These are phyloP conservation scores for Buphagus erythrorhynchus DNA, from an alignment of 2,797 vertebrate genomes.

Conservation along the genomic window DNA sequence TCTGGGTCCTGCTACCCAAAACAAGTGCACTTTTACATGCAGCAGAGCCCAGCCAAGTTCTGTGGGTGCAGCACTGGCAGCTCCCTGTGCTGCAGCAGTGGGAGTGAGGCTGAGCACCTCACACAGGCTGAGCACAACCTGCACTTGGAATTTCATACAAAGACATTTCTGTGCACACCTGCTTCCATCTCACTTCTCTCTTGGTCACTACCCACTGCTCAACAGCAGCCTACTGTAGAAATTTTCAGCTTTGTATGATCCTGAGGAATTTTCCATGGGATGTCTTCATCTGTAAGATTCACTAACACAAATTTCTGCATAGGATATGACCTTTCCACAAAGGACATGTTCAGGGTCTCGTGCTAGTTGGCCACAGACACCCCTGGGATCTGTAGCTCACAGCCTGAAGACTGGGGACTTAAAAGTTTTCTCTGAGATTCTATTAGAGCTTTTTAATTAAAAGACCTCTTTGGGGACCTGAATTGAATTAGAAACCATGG, in stretches of 20 bases:
- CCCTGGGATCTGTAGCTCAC: background rate
- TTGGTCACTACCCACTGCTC: background rate
- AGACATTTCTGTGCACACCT: accelerated
- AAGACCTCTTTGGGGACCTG: constrained; percentile 45
- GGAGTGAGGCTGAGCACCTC: background rate
- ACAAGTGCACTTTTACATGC: accelerated
- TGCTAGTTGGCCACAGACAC: background rate
- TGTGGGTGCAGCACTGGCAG: background rate
- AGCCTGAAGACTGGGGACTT: background rate
- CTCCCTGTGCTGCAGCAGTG: accelerated
- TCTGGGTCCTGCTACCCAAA: background rate
- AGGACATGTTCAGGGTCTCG: background rate
- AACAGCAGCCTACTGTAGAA: background rate
- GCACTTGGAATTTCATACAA: accelerated
- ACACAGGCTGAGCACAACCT: background rate
- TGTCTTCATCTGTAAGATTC: background rate
- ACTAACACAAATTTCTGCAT: background rate
- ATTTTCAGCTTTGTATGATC: background rate
- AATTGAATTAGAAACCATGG: constrained; percentile 53
- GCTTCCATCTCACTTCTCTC: background rate
- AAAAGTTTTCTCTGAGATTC: constrained; percentile 11
- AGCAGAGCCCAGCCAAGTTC: background rate
- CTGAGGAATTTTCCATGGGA: background rate
- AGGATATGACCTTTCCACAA: background rate
- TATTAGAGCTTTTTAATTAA: constrained; percentile 62